Conservation (phyloP, 2,888 invertebrate genomes). For the Campoplex capitator region DNA sequence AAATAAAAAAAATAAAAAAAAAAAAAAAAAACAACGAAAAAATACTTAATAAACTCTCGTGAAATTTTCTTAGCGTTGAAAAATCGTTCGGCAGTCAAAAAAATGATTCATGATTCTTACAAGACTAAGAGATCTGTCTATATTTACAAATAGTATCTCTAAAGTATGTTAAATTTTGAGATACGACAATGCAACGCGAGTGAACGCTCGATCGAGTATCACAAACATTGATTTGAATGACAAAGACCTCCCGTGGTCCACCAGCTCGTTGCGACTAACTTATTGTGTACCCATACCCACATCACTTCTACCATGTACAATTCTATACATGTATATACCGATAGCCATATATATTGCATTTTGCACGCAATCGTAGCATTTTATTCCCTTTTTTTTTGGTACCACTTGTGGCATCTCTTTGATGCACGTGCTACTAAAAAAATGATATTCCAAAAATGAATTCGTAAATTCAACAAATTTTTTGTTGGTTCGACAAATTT, state of each 20-base stretch:
- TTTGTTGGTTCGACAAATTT: no score
- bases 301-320: background rate
- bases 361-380: background rate
- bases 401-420: background rate
- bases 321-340: background rate
- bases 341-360: background rate
- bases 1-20: no score
- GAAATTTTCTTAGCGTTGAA: background rate
- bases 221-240: conserved; percentile 84
- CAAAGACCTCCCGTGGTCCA: conserved; percentile 82
- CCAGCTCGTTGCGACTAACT: conserved; percentile 80
- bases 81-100: background rate
- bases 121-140: background rate
- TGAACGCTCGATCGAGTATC: conserved; percentile 80
- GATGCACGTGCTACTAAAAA: background rate
- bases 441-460: background rate
- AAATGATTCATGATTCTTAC: background rate
- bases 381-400: background rate
- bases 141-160: conserved; percentile 18
- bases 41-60: background rate
- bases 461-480: no score
- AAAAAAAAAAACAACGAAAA: no score
- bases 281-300: conserved; percentile 77
- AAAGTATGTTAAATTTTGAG: conserved; percentile 73
- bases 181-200: conserved; percentile 73